A percentile compares a stretch with the other conserved stretches of the same genome.
phyloP scores from a whole-genome alignment of 2,797 vertebrate genomes.

The Lithobates sylvaticus region DNA sequence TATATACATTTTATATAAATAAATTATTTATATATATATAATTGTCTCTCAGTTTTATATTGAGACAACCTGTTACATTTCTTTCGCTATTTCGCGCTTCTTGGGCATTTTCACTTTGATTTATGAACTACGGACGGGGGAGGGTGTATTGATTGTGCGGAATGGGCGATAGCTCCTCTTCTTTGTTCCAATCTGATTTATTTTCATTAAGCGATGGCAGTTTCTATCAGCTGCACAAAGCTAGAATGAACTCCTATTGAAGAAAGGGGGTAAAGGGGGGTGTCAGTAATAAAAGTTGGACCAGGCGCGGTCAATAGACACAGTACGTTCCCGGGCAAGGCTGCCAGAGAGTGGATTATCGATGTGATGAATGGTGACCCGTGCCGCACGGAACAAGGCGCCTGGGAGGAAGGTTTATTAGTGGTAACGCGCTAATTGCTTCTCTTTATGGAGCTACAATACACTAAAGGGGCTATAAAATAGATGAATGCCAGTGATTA shows the following conservation, averaged over 20 bases:
- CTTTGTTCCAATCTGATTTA: conserved; percentile 40
- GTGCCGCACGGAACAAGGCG: neutral
- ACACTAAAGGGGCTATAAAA: neutral
- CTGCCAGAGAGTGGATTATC: neutral
- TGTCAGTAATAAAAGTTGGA: conserved; percentile 2
- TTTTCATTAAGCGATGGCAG: conserved; percentile 25
- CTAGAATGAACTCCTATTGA: neutral
- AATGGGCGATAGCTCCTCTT: neutral
- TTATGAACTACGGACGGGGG: neutral
- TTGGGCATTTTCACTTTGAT: neutral
- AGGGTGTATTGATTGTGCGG: neutral
- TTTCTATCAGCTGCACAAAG: neutral
- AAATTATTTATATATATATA: no score
- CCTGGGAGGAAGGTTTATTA: neutral
- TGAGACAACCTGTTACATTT: neutral
- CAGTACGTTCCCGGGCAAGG: neutral
- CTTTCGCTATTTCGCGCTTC: neutral
- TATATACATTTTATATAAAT: no score
- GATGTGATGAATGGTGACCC: neutral
- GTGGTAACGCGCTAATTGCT: neutral
- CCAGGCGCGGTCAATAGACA: neutral
- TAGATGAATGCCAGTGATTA: neutral
- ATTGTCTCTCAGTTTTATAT: neutral
- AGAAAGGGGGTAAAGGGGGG: neutral
- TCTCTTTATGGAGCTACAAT: neutral